These are phyloP conservation scores for Psilanteris sp. DNA, from an alignment of 1,140 invertebrate genomes.

Conservation along the genomic window DNA sequence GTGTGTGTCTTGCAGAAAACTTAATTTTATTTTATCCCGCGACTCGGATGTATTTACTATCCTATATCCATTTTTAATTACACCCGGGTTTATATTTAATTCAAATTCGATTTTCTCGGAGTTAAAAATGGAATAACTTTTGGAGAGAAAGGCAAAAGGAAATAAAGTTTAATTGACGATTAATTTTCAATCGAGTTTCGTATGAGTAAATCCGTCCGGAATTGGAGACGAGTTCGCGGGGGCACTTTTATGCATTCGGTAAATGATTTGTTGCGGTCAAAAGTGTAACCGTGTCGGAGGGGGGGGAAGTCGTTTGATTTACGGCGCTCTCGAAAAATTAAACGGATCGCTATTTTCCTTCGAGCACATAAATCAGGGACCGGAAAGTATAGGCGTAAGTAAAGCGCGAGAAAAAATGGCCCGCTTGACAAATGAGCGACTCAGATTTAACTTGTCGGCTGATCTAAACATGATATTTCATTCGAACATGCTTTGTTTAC, in stretches of 20 bases:
- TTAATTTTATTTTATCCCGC: too few relatives aligned
- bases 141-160: too few relatives aligned
- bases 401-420: conserved; percentile 34
- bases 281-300: conserved; percentile 2
- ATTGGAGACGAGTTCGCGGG: not conserved
- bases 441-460: conserved; percentile 40
- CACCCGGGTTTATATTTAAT: too few relatives aligned
- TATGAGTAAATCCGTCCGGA: too few relatives aligned
- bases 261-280: conserved; percentile 30
- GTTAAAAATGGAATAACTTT: too few relatives aligned
- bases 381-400: conserved; percentile 55
- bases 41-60: too few relatives aligned
- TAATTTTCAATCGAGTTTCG: too few relatives aligned
- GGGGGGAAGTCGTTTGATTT: conserved; percentile 14
- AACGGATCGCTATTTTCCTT: conserved; percentile 44
- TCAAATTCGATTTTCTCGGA: too few relatives aligned
- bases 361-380: conserved; percentile 45
- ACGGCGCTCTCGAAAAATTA: conserved; percentile 38
- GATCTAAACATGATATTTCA: conserved; percentile 61
- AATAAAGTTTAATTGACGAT: too few relatives aligned
- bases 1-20: too few relatives aligned
- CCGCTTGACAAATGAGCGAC: conserved; percentile 48
- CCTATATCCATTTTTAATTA: too few relatives aligned
- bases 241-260: conserved; percentile 2
- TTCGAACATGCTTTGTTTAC: conserved; percentile 49